phyloP scores from a whole-genome alignment of 2,797 vertebrate genomes.

The Myotis daubentonii region DNA sequence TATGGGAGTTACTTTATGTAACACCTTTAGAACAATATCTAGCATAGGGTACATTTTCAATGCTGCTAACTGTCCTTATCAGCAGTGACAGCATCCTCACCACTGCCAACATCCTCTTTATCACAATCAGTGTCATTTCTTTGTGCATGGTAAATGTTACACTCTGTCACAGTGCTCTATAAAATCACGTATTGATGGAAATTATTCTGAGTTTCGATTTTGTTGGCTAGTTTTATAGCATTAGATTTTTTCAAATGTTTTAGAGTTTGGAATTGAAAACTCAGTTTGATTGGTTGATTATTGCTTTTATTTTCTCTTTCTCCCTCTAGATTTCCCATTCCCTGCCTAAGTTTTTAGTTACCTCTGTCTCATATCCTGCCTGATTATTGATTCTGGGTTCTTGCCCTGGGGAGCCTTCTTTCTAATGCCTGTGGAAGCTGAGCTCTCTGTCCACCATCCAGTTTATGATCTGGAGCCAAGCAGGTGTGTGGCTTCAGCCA shows the following conservation, averaged over 20 bases:
- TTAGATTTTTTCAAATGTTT: not conserved
- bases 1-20: not conserved
- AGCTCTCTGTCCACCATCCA: not conserved
- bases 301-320: not conserved
- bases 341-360: not conserved
- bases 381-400: not conserved
- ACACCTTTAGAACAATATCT: not conserved
- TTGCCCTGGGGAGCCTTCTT: not conserved
- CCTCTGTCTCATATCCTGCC: not conserved
- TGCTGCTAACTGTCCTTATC: not conserved
- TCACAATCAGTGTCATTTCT: not conserved
- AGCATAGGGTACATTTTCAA: not conserved
- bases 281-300: not conserved
- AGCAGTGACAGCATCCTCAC: not conserved
- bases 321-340: not conserved
- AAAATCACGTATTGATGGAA: not conserved
- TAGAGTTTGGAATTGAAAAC: not conserved
- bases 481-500: not conserved
- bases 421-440: not conserved
- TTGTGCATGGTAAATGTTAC: not conserved
- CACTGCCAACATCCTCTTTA: too few species aligned
- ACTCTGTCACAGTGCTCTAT: not conserved
- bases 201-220: not conserved
- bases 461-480: not conserved
- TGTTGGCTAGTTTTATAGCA: not conserved